Base-by-base conservation (phyloP, 2,113 vertebrate genomes). In the Gasterosteus nipponicus region DNA sequence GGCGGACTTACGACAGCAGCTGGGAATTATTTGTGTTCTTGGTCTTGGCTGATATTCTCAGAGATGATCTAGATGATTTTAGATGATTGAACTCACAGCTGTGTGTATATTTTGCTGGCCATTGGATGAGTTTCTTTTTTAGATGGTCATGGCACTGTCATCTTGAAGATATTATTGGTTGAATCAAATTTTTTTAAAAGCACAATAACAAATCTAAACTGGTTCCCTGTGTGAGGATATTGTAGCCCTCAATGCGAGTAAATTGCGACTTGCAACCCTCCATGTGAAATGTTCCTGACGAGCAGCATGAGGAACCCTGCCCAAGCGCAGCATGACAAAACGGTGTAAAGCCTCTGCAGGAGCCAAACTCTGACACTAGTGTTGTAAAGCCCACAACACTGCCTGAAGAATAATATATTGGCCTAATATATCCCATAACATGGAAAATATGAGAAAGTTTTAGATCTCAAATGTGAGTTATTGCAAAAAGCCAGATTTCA, bases 21-120 rank as follows among this genome's bases (percentile, higher is more conserved):
- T 92, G 92, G 81, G 72, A 86, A 75, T 85, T 80, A 86, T 87
- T 93, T 75, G 64, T 61, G 77, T 71, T 56, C 65, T 73, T 29
- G 1, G 65, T 42, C 51, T 84, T 83, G 83, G 69, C 87, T 73
- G 82, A 86, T 87, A 85, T 71, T 81, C 84, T 83, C 74, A 46
- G 51, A 75, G 76, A 83, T 81, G 89, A 92, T 87, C 91, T 86
- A 88, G 22, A 26, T 26, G 33, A 38, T 38, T 38, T 38, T 38
- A 38, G 35, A 38, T 38, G 35, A 38, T 38, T 85, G 82, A 89
- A 83, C 73, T 70, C 59, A 54, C 92, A 92, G 89, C 89, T 92
- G 90, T 86, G 75, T 73, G 65, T 86, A 64, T 46, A 72, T 65
- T 54, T 15, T 0, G 12, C 53, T 82, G 26, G 31, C 57, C 49